Evolutionary conservation across 2,888 invertebrate species (phyloP), one percentile per base, ranked within the genome.

Genomic region (Chrysina gloriosa): DNA sequence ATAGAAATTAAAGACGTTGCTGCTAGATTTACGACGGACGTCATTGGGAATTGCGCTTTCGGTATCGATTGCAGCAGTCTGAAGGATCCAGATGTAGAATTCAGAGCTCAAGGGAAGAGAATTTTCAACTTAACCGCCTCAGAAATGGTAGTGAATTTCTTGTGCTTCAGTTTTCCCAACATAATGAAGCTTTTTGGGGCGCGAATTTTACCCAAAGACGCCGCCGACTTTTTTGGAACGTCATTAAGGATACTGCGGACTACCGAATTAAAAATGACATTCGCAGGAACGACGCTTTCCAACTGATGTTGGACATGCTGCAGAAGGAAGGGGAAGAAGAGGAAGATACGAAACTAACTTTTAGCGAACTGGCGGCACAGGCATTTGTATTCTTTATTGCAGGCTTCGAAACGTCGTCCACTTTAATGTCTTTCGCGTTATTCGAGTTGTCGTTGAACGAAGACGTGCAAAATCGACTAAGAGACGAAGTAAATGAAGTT

Each of bases 391-490:
- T 89, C 78, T 84, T 89, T 1, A 79, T 87, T 61, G 89, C 87
- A 63, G 89, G 89, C 0, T 89, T 86, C 73, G 89, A 89, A 75
- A 89, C 89, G 0, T 87, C 88, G 0, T 86, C 88, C 63, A 86
- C 86, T 0, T 76, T 87, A n/a, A 75, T 88, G 25, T 85, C 87
- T 0, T 88, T 87, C 71, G 85, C 85, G 0, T 79, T 86, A 9
- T 86, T 86, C 73, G 85, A 85, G n/a, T 74, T 89, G 36, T 86
- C 88, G 0, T 36, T 66, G n/a, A 77, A 85, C 70, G 78, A 76
- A 1, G 77, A 83, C 1, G 68, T 85, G 0, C 87, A 87, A 67
- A 74, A 82, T 0, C 83, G 77, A 69, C 68, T 85, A 1, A 79
- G 84, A 6, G 27, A 77, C 1, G 85, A 87, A 73, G 77, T 86